Evolutionary conservation across 2,888 invertebrate genomes (phyloP).

Genomic region (Vesta saturnalis): DNA sequence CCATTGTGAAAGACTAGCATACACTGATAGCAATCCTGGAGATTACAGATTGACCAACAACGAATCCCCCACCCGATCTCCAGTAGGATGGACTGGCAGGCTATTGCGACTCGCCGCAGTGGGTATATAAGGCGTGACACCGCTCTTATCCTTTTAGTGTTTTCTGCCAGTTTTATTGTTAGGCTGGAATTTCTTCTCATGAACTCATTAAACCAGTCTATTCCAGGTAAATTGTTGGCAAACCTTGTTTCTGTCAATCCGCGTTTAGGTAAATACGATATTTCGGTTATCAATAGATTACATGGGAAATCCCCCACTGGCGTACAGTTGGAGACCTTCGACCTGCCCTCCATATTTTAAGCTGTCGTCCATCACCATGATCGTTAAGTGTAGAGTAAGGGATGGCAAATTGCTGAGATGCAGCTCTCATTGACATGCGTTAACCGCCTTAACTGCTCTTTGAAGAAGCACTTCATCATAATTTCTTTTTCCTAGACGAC

Average conservation of each 20-base stretch:
- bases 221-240: background rate
- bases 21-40: no score
- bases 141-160: background rate
- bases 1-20: no score
- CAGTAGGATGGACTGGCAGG: no score
- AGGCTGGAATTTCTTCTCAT: constrained; percentile 6
- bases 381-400: background rate
- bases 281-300: constrained; percentile 25
- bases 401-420: background rate
- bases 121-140: no score
- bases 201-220: constrained; percentile 7
- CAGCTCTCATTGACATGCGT: background rate
- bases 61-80: no score
- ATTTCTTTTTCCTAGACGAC: no score
- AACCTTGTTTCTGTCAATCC: constrained; percentile 1
- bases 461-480: background rate
- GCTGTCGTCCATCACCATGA: background rate
- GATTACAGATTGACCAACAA: no score
- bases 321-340: constrained; percentile 27
- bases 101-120: no score
- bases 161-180: constrained; percentile 4
- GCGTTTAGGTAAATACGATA: constrained; percentile 27
- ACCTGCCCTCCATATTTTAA: constrained; percentile 17
- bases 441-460: background rate
- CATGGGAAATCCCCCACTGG: constrained; percentile 30